Evolutionary conservation across 2,888 invertebrate species (phyloP), one percentile per base, ranked within the genome.

Genomic region (Sarcophaga variegata): DNA sequence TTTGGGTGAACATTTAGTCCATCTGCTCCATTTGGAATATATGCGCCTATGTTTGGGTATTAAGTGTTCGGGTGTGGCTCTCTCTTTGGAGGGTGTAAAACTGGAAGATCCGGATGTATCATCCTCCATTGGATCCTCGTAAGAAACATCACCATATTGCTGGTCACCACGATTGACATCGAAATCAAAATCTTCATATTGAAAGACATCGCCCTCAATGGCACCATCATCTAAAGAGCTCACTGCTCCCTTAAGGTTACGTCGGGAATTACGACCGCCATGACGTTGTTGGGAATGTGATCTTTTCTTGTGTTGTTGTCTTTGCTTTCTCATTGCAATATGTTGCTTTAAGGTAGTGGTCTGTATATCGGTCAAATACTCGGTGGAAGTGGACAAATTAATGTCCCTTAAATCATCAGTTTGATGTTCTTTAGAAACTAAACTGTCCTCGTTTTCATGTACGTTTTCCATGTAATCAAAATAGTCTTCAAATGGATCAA

Each of bases 11-110:
- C 98, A 98, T 14, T 95, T 94, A 1, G 96, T 96, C 98, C 98
- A 98, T 49, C 95, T 94, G 62, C 96, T 96, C 98, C 98, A 98
- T 89, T 95, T 95, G 1, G 96, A 95, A 91, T 96, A 97, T 17
- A 96, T 94, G 47, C 95, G 89, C 10, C 92, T 86, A 81, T 92
- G 91, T 1, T 90, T 89, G 8, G 92, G 90, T 63, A 89, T 89
- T 22, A 90, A 63, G 17, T 90, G 90, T 14, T 93, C 92, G n/a
- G 92, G 90, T 2, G 92, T 92, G 4, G 92, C 91, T 45, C 91
- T 91, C 79, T 93, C 93, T 86, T 91, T 92, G 0, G 89, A 86
- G 0, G 90, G 81, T 8, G 86, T 25, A 1, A 79, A 11, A 66
- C 62, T 60, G 49, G 89, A 90, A 4, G 54, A 62, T 67, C 91